A percentile compares a stretch with the other conserved stretches of the same genome.
Evolutionary conservation across 2,888 invertebrate genomes (phyloP).

Genomic region (Oligia fasciuncula): DNA sequence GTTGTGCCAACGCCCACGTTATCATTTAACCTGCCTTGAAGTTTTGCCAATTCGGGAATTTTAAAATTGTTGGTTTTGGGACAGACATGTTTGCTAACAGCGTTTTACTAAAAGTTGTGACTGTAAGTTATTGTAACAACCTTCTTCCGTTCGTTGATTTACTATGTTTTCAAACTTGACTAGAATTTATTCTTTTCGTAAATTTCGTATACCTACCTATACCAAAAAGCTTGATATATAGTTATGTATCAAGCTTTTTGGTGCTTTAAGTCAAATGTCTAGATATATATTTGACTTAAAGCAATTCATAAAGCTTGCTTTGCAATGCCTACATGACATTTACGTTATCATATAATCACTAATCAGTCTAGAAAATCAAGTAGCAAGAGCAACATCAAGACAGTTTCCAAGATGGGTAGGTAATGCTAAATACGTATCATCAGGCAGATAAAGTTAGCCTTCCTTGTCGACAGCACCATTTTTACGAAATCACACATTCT

Average conservation of each 20-base stretch:
- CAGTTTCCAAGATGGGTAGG: neutral
- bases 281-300: neutral
- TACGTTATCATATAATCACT: neutral
- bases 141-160: constrained; percentile 17
- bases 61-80: constrained; percentile 40
- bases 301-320: neutral
- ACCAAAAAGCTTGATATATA: neutral
- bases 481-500: constrained; percentile 66
- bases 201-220: neutral
- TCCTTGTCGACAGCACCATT: constrained; percentile 33
- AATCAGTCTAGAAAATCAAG: constrained; percentile 22
- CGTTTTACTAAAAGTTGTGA: constrained; percentile 21
- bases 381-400: constrained; percentile 7
- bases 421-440: constrained; percentile 5
- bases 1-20: constrained; percentile 52
- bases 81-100: constrained; percentile 40
- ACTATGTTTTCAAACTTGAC: neutral
- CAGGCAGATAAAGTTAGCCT: constrained; percentile 39
- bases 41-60: constrained; percentile 53
- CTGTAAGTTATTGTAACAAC: constrained; percentile 4
- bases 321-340: neutral
- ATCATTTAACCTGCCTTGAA: constrained; percentile 51
- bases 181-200: neutral
- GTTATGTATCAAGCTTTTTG: no score
- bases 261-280: no score